phyloP scores from a whole-genome alignment of 2,113 vertebrate genomes.

The Trematomus loennbergii region DNA sequence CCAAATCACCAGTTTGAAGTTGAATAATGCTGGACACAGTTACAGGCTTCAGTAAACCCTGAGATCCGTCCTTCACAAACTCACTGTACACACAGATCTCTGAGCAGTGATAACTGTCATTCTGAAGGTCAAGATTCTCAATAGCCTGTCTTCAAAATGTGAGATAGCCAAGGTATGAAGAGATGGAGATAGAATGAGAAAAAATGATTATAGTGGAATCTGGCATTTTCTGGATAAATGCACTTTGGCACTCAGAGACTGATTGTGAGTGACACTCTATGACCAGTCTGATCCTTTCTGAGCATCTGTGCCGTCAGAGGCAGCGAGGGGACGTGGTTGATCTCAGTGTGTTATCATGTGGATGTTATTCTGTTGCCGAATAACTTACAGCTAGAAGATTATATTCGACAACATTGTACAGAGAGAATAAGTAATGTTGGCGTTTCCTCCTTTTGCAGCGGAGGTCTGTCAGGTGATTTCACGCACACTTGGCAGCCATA shows the following conservation, averaged over 20 bases:
- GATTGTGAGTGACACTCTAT: slow-evolving; percentile 81
- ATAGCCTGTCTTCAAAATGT: slow-evolving; percentile 48
- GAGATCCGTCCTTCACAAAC: slow-evolving; percentile 57
- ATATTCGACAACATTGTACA: slow-evolving; percentile 61
- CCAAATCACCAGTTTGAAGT: slow-evolving; percentile 25
- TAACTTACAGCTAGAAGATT: slow-evolving; percentile 73
- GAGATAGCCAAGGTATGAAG: slow-evolving; percentile 63
- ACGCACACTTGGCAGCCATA: slow-evolving; percentile 45
- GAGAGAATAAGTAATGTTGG: slow-evolving; percentile 58
- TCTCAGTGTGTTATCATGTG: slow-evolving; percentile 59
- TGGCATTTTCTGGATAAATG: slow-evolving; percentile 81
- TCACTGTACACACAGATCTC: slow-evolving; percentile 53
- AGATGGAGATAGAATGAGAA: slow-evolving; percentile 72
- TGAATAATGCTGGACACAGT: slow-evolving; percentile 26
- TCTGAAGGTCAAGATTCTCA: slow-evolving; percentile 76
- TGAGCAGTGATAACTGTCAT: slow-evolving; percentile 65
- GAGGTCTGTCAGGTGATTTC: slow-evolving; percentile 58
- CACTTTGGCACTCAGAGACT: slow-evolving; percentile 72
- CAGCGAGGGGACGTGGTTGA: slow-evolving; percentile 36
- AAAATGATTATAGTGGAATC: slow-evolving; percentile 78
- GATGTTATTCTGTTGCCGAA: slow-evolving; percentile 67
- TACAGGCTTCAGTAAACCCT: slow-evolving; percentile 38
- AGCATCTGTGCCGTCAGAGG: slow-evolving; percentile 72
- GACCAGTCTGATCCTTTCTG: slow-evolving; percentile 69
- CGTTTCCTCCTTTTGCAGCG: slow-evolving; percentile 51